Conservation (phyloP, 1,140 invertebrate species). For the Cydia fagiglandana region DNA sequence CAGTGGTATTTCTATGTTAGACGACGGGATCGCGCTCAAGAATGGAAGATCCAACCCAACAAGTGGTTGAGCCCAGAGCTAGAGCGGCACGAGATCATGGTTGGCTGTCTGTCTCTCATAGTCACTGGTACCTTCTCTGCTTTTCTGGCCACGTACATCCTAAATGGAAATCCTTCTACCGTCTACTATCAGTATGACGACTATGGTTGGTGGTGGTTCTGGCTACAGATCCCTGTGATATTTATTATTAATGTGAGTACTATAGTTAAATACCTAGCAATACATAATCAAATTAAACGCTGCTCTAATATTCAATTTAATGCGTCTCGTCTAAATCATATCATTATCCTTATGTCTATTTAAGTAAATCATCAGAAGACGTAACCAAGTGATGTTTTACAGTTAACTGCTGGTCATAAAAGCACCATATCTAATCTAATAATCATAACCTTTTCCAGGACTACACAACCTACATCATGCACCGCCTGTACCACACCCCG, state of each 20-base stretch:
- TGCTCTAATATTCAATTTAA: too few relatives aligned
- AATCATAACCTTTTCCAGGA: constrained; percentile 77
- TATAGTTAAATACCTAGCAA: too few relatives aligned
- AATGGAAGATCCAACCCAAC: constrained; percentile 88
- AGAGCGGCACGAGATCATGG: constrained; percentile 84
- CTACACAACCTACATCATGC: constrained; percentile 84
- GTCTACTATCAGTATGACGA: constrained; percentile 84
- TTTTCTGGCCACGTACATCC: constrained; percentile 82
- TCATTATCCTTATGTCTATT: too few relatives aligned
- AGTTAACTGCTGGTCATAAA: too few relatives aligned
- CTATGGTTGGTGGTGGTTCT: constrained; percentile 83
- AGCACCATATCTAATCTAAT: constrained; percentile 31
- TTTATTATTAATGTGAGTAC: constrained; percentile 82
- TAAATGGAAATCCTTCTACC: constrained; percentile 82
- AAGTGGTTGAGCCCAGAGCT: constrained; percentile 84
- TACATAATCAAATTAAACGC: too few relatives aligned
- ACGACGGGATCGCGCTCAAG: constrained; percentile 79
- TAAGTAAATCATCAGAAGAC: too few relatives aligned
- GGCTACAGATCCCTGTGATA: constrained; percentile 83
- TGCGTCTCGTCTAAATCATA: too few relatives aligned
- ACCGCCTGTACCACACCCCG: constrained; percentile 84
- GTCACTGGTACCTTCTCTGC: constrained; percentile 80
- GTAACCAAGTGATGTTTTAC: too few relatives aligned
- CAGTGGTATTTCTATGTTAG: constrained; percentile 86
- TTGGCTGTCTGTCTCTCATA: constrained; percentile 81